Base-by-base conservation (phyloP, 2,888 invertebrate genomes). In the Unio pictorum region DNA sequence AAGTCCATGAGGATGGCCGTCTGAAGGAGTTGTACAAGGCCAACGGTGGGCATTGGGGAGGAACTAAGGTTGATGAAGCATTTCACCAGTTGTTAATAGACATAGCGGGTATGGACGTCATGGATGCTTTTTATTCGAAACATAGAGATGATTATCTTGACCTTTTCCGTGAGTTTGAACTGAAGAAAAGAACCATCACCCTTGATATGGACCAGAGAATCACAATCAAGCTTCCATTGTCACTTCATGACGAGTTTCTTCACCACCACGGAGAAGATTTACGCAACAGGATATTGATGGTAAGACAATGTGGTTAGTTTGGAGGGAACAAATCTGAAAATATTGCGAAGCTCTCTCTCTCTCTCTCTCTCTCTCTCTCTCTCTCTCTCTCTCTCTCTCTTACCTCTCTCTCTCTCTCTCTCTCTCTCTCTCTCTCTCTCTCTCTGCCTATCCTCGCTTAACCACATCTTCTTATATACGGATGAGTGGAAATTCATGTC, bases 11-110 rank as follows among this genome's bases (percentile, higher is more conserved):
- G 26, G 67, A 72, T 55, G 62, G 62, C 26, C 65, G 68, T 0
- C 34, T 74, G 20, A 70, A 59, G 63, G 76, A 76, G 34, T 34
- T 76, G 8, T 54, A 56, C 34, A 72, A 70, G 55, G 74, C 74
- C 1, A 76, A 76, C 55, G 76, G 76, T 17, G 76, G 76, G 17
- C 71, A 72, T 23, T 68, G 64, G 64, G 76, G 76, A 20, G 76
- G 76, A 11, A 66, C 60, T 1, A 60, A 28, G 7, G 65, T 76
- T 3, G 72, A 76, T 56, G 57, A 68, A 55, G 63, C 63, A 11
- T 74, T 72, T 61, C 61, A 64, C 28, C 8, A 56, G 7, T 26
- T 76, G 4, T 67, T 76, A 1, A 18, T 55, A 0, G 64, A 68
- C 4, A 61, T 74, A 3, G 28, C 72, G 60, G 74, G 72, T 17